Evolutionary conservation across 2,888 invertebrate species (phyloP).

Genomic region (Cephalotes varians): DNA sequence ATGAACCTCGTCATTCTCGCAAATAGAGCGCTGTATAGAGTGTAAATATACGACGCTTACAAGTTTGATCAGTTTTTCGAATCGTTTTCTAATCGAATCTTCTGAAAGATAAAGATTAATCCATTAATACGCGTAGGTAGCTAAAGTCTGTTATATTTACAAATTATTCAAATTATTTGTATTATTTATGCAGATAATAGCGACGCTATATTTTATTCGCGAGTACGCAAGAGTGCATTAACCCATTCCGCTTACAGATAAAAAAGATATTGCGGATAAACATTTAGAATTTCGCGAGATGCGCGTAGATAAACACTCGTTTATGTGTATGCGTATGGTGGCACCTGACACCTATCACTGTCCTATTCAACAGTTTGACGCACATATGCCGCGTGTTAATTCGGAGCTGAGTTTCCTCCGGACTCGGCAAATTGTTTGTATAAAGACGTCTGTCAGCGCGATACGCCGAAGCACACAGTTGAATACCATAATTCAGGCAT

Average conservation of each 20-base stretch:
- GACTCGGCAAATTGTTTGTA: slow-evolving; percentile 38
- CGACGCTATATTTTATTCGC: not conserved
- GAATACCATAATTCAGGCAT: slow-evolving; percentile 41
- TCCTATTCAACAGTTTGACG: slow-evolving; percentile 52
- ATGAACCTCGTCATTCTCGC: slow-evolving; percentile 37
- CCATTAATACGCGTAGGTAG: not conserved
- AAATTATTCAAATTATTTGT: not conserved
- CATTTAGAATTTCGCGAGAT: slow-evolving; percentile 51
- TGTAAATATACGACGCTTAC: slow-evolving; percentile 8
- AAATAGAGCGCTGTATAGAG: slow-evolving; percentile 4
- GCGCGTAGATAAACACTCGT: slow-evolving; percentile 40
- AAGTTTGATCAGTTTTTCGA: not conserved
- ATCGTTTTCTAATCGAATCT: not conserved
- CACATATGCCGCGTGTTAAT: slow-evolving; percentile 52
- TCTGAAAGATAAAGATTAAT: not conserved
- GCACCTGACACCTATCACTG: slow-evolving; percentile 55
- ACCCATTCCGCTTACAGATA: slow-evolving; percentile 43
- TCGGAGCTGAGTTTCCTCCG: slow-evolving; percentile 44
- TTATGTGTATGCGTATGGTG: too few species aligned
- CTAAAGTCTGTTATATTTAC: not conserved
- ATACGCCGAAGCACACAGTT: not conserved
- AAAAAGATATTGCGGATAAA: slow-evolving; percentile 41
- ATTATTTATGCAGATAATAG: not conserved
- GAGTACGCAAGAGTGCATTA: slow-evolving; percentile 22
- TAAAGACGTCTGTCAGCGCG: slow-evolving; percentile 45